Conservation (phyloP, 2,888 invertebrate species). For the Heliconius ismenius region DNA sequence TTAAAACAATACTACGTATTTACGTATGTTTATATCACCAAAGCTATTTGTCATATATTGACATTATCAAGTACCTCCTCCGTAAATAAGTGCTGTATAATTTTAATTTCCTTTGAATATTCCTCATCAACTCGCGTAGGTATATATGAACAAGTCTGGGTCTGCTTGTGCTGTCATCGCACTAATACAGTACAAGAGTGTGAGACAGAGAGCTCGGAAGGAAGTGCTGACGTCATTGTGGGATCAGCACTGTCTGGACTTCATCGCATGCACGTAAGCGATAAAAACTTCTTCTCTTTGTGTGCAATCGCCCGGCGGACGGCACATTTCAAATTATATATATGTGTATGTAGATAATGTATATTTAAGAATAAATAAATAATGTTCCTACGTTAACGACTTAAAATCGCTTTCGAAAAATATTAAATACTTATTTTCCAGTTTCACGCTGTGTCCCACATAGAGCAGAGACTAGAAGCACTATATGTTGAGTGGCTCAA, state of each 20-base stretch:
- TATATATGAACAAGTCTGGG: neutral
- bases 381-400: neutral
- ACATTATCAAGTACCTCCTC: conserved; percentile 23
- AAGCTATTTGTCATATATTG: conserved; percentile 21
- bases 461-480: too few relatives aligned
- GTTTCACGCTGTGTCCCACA: too few relatives aligned
- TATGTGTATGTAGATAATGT: neutral
- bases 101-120: conserved; percentile 26
- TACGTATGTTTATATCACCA: neutral
- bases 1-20: neutral
- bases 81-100: conserved; percentile 32
- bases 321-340: neutral
- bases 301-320: neutral
- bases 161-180: neutral
- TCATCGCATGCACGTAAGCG: conserved; percentile 34
- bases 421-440: too few relatives aligned
- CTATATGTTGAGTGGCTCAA: too few relatives aligned
- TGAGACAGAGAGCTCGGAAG: conserved; percentile 57
- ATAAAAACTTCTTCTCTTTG: conserved; percentile 16
- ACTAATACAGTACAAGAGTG: conserved; percentile 41
- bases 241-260: conserved; percentile 58
- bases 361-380: neutral
- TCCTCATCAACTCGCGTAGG: conserved; percentile 9
- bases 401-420: neutral
- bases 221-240: conserved; percentile 66